Conservation (phyloP, 1,140 invertebrate genomes). For the Papilio helenus region DNA sequence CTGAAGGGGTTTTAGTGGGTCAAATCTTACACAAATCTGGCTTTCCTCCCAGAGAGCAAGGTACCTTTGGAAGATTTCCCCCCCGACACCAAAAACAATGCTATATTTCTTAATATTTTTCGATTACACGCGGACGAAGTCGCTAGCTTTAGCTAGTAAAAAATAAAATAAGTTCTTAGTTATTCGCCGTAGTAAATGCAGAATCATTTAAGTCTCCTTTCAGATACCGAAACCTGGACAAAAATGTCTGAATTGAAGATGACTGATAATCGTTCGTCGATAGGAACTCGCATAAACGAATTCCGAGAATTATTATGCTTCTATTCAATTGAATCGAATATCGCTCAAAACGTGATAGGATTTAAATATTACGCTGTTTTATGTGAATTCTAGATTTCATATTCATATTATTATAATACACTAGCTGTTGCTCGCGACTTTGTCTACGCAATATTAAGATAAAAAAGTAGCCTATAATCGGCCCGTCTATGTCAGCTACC, state of each 20-base stretch:
- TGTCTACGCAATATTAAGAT: too few relatives aligned
- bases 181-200: not conserved
- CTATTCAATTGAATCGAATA: conserved; percentile 38
- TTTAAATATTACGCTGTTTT: conserved; percentile 25
- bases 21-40: too few relatives aligned
- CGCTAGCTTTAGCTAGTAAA: too few relatives aligned
- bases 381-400: conserved; percentile 9
- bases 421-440: too few relatives aligned
- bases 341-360: conserved; percentile 30
- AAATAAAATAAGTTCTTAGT: not conserved
- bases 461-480: too few relatives aligned
- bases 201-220: not conserved
- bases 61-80: too few relatives aligned
- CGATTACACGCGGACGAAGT: too few relatives aligned
- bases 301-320: conserved; percentile 39
- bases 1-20: too few relatives aligned
- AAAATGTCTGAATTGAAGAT: conserved; percentile 35
- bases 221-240: conserved; percentile 27
- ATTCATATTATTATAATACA: not conserved
- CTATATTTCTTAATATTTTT: too few relatives aligned
- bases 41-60: too few relatives aligned
- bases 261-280: conserved; percentile 36
- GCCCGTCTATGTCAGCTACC: too few relatives aligned
- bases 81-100: too few relatives aligned
- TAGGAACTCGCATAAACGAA: conserved; percentile 39